Conservation (phyloP, 2,113 vertebrate species). For the Pelusios castaneus region DNA sequence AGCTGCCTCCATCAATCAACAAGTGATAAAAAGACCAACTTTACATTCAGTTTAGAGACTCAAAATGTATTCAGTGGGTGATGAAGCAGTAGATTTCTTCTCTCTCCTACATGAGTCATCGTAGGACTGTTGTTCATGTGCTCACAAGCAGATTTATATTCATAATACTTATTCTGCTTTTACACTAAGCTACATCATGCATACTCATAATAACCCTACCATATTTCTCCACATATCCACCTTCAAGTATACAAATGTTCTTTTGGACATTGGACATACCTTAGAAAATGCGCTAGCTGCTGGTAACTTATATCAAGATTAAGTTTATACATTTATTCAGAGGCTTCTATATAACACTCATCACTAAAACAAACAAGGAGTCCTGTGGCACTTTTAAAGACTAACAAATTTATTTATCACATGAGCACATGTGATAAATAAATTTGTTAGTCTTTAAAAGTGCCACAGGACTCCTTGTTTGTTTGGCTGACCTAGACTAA, state of each 20-base stretch:
- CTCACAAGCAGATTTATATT: neutral
- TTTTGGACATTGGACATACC: neutral
- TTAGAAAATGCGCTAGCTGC: neutral
- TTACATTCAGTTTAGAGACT: neutral
- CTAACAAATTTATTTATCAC: no score
- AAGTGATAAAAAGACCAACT: neutral
- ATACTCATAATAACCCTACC: neutral
- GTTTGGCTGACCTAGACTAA: no score
- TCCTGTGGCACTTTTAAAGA: no score
- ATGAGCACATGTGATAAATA: no score
- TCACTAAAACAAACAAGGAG: no score
- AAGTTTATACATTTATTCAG: neutral
- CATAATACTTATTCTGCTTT: neutral
- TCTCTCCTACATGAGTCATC: fast-evolving
- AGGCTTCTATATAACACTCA: neutral
- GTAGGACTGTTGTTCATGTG: neutral
- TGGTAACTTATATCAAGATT: neutral
- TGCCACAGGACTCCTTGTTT: no score
- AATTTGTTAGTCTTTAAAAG: no score
- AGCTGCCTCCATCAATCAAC: neutral
- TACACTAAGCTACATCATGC: neutral
- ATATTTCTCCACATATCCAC: neutral
- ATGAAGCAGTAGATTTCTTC: fast-evolving
- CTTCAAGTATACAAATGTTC: neutral
- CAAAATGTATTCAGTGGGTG: fast-evolving